These are phyloP conservation scores for Chelidonichthys spinosus DNA, from an alignment of 2,797 vertebrate genomes.

Conservation along the genomic window DNA sequence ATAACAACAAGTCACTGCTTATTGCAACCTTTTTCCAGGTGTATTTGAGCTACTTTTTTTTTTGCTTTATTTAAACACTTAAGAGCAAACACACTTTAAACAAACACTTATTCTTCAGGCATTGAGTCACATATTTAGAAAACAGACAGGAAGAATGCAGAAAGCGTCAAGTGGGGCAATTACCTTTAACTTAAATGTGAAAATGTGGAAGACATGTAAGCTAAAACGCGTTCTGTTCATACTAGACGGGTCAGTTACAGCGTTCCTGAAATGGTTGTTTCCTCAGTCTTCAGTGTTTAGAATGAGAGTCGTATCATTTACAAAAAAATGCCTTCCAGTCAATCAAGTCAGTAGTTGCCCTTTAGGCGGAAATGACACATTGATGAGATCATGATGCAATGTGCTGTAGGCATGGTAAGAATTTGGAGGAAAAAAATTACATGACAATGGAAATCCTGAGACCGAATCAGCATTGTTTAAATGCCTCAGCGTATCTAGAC, in stretches of 20 bases:
- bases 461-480: not conserved
- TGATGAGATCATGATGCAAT: slow-evolving; percentile 18
- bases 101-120: not conserved
- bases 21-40: not conserved
- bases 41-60: not conserved
- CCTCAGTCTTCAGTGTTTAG: slow-evolving; percentile 10
- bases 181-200: not conserved
- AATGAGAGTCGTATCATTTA: not conserved
- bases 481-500: not conserved
- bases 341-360: not conserved
- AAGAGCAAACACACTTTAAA: not conserved
- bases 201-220: not conserved
- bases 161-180: not conserved
- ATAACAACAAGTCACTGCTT: not conserved
- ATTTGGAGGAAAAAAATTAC: slow-evolving; percentile 5
- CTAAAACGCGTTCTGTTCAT: not conserved
- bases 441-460: not conserved
- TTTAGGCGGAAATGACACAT: slow-evolving; percentile 4
- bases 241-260: not conserved
- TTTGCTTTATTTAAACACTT: not conserved
- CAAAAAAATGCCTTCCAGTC: not conserved
- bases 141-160: not conserved
- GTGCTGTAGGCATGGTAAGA: not conserved
- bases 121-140: slow-evolving; percentile 9
- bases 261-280: not conserved